Evolutionary conservation across 2,797 vertebrate genomes (phyloP).

Genomic region (Bufotes viridis): DNA sequence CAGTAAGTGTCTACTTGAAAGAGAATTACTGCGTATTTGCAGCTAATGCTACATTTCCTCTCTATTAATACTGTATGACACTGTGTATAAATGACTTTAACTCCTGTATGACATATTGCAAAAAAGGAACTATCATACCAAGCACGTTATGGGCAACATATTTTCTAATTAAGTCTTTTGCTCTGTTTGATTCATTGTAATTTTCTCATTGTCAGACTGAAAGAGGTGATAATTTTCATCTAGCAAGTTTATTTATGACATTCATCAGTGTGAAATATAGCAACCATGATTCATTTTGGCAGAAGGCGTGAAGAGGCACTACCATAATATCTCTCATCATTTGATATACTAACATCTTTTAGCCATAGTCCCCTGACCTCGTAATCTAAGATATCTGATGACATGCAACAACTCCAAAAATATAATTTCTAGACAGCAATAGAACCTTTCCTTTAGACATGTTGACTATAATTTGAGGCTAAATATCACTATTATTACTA

Average conservation of each 20-base stretch:
- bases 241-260: constrained; percentile 18
- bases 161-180: constrained; percentile 23
- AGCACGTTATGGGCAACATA: constrained; percentile 28
- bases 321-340: neutral
- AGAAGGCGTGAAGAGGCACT: constrained; percentile 24
- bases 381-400: neutral
- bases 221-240: neutral
- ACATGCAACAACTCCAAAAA: neutral
- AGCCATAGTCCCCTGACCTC: neutral
- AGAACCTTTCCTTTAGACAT: neutral
- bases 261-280: constrained; percentile 46
- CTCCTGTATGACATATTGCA: constrained; percentile 17
- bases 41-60: constrained; percentile 39
- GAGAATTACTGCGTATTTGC: constrained; percentile 46
- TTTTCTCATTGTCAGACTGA: constrained; percentile 16
- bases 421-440: neutral
- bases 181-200: neutral
- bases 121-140: constrained; percentile 6
- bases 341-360: neutral
- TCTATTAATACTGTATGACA: constrained; percentile 28
- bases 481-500: neutral
- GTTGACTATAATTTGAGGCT: neutral
- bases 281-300: constrained; percentile 6
- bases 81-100: constrained; percentile 11
- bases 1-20: constrained; percentile 45